Conservation (phyloP, 2,888 invertebrate genomes). For the Leptopilina myrica region DNA sequence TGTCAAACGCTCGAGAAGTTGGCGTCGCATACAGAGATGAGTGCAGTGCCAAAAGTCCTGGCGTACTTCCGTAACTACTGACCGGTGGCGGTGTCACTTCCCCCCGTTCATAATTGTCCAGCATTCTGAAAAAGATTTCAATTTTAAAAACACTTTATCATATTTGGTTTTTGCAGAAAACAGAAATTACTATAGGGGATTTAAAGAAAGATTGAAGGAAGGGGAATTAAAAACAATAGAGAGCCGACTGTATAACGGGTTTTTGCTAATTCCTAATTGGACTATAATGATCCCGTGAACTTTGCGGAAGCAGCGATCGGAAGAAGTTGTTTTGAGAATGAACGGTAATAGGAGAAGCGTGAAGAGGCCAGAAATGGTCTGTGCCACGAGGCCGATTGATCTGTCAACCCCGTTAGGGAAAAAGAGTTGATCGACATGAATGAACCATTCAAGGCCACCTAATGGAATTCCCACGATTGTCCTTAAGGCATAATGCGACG, state of each 20-base stretch:
- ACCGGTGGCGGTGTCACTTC: slow-evolving; percentile 75
- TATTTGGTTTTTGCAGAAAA: too few relatives aligned
- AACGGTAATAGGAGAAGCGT: slow-evolving; percentile 5
- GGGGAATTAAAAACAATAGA: not conserved
- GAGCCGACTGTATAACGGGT: not conserved
- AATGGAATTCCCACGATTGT: slow-evolving; percentile 76
- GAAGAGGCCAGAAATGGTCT: slow-evolving; percentile 12
- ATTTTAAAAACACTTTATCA: not conserved
- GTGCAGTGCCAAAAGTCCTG: slow-evolving; percentile 73
- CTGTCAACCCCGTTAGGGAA: slow-evolving; percentile 73
- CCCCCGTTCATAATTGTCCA: slow-evolving; percentile 76
- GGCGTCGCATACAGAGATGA: slow-evolving; percentile 74
- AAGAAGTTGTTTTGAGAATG: slow-evolving; percentile 16
- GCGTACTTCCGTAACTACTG: slow-evolving; percentile 72
- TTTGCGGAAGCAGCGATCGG: not conserved
- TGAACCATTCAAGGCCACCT: slow-evolving; percentile 76
- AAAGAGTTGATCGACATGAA: slow-evolving; percentile 76
- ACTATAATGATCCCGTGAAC: slow-evolving; percentile 7
- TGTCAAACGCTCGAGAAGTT: slow-evolving; percentile 71
- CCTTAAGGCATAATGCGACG: slow-evolving; percentile 73
- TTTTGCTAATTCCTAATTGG: slow-evolving; percentile 2
- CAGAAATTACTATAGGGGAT: too few relatives aligned
- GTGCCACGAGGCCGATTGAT: slow-evolving; percentile 68
- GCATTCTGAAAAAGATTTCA: slow-evolving; percentile 71
- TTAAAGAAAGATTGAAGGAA: too few relatives aligned